Conservation (phyloP, 1,140 invertebrate genomes). For the Neodiprion pinetum region DNA sequence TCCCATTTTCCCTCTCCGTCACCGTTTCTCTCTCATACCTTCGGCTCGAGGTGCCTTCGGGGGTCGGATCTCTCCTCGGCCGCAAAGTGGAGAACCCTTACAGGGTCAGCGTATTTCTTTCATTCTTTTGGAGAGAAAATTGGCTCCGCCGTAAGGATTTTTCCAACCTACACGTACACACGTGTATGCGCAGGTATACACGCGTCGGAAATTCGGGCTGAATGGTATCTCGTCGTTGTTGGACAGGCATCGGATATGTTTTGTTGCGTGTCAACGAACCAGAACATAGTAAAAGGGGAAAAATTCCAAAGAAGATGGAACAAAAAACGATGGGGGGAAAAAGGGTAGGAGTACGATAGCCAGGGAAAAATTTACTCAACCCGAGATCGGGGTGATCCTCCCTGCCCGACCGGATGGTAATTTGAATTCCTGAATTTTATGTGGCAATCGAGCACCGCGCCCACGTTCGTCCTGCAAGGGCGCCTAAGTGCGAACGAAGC, state of each 20-base stretch:
- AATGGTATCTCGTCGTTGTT: background rate
- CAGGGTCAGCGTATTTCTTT: background rate
- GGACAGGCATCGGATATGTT: background rate
- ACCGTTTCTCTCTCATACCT: background rate
- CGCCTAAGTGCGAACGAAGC: background rate
- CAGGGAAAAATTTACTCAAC: background rate
- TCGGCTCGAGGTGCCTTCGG: background rate
- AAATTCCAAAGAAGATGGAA: background rate
- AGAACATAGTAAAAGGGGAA: slow-evolving; percentile 10
- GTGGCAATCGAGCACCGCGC: background rate
- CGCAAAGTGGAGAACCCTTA: background rate
- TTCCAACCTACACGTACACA: background rate
- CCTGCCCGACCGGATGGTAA: background rate
- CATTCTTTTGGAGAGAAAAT: slow-evolving; percentile 5
- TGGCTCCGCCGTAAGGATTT: background rate
- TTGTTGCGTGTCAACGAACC: slow-evolving; percentile 8
- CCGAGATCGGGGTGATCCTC: background rate
- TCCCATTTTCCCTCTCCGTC: background rate
- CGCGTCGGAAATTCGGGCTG: background rate
- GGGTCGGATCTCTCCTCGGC: background rate
- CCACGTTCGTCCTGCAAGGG: background rate
- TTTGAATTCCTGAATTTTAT: slow-evolving; percentile 8
- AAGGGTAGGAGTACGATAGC: background rate
- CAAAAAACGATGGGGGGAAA: background rate
- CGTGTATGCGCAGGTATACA: background rate